Conservation (phyloP, 2,113 vertebrate genomes). For the Syrmaticus mikado region DNA sequence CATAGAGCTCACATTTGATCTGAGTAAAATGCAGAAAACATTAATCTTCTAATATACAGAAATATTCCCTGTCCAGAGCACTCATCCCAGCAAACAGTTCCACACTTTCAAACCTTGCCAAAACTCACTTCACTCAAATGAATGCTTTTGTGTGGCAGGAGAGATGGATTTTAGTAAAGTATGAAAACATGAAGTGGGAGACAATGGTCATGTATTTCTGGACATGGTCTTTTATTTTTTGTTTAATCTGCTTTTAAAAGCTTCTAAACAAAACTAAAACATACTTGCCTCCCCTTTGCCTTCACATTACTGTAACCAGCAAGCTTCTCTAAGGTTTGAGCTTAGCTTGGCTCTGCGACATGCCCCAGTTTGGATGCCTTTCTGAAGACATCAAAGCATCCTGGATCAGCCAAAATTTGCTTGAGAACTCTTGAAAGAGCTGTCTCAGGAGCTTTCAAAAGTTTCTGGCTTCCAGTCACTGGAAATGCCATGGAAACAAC, state of each 20-base stretch:
- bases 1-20: background rate
- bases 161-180: background rate
- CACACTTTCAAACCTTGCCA: background rate
- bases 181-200: background rate
- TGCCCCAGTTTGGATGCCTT: constrained; percentile 17
- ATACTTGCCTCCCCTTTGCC: background rate
- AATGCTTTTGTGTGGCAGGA: background rate
- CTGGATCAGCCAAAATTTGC: constrained; percentile 33
- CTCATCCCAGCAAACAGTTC: background rate
- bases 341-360: background rate
- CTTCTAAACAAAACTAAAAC: background rate
- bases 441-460: constrained; percentile 51
- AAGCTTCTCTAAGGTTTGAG: background rate
- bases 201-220: background rate
- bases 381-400: constrained; percentile 36
- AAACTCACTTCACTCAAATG: background rate
- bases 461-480: constrained; percentile 54
- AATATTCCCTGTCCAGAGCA: background rate
- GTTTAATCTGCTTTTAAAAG: background rate
- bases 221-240: background rate
- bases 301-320: background rate
- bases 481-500: constrained; percentile 67
- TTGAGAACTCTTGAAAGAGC: constrained; percentile 43
- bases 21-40: background rate
- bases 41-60: background rate